Evolutionary conservation across 1,140 invertebrate genomes (phyloP).

Genomic region (Drosophila subpulchrella): DNA sequence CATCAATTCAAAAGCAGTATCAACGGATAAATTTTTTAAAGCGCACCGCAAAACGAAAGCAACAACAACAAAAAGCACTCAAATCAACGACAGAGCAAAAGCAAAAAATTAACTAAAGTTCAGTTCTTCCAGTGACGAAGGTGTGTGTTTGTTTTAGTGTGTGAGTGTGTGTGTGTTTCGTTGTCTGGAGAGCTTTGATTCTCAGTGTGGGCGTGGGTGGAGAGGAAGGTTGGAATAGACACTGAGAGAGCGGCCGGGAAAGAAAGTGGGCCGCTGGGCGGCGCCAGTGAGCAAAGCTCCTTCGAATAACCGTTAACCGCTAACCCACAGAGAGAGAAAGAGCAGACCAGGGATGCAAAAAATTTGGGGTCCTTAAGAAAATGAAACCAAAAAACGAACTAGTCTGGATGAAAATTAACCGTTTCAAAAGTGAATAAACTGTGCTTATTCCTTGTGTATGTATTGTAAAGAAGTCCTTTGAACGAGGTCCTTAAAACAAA

Average conservation of each 20-base stretch:
- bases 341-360: slow-evolving; percentile 3
- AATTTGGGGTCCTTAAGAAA: not conserved
- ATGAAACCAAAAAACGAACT: not conserved
- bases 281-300: slow-evolving; percentile 56
- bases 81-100: slow-evolving; percentile 14
- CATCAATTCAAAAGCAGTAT: slow-evolving; percentile 1
- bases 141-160: slow-evolving; percentile 30
- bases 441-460: too few species aligned
- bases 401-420: not conserved
- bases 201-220: slow-evolving; percentile 6
- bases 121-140: slow-evolving; percentile 34
- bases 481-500: too few species aligned
- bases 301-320: slow-evolving; percentile 23
- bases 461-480: too few species aligned
- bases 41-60: slow-evolving; percentile 25
- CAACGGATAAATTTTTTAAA: slow-evolving; percentile 22
- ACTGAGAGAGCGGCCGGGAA: slow-evolving; percentile 4
- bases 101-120: slow-evolving; percentile 23
- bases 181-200: slow-evolving; percentile 20
- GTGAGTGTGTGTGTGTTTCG: slow-evolving; percentile 31
- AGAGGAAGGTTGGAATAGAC: not conserved
- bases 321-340: slow-evolving; percentile 4
- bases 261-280: slow-evolving; percentile 53
- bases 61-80: not conserved
- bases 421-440: not conserved